Conservation (phyloP, 2,888 invertebrate species). For the Catocala sponsa region DNA sequence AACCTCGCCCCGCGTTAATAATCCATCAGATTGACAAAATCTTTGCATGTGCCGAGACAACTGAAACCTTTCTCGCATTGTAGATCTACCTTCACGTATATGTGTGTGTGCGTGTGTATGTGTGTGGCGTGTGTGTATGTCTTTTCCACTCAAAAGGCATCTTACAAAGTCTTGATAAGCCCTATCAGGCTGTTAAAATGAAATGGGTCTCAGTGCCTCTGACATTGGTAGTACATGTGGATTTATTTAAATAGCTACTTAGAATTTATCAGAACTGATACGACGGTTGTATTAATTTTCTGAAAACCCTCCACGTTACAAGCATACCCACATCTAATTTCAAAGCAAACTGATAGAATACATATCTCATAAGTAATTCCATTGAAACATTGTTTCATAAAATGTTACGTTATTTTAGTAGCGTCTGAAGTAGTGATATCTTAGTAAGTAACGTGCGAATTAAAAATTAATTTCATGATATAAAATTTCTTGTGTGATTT, state of each 20-base stretch:
- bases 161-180: conserved; percentile 63
- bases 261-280: conserved; percentile 30
- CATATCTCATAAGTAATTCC: background rate
- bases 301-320: conserved; percentile 17
- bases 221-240: conserved; percentile 48
- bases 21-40: conserved; percentile 78
- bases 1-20: conserved; percentile 66
- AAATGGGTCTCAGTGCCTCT: conserved; percentile 59
- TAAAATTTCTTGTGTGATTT: conserved; percentile 77
- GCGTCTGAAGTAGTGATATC: conserved; percentile 51
- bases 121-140: conserved; percentile 42
- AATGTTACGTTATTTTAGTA: conserved; percentile 23
- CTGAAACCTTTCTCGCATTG: conserved; percentile 53
- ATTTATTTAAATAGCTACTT: conserved; percentile 54
- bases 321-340: conserved; percentile 1
- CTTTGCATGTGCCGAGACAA: conserved; percentile 58
- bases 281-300: conserved; percentile 28
- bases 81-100: conserved; percentile 6
- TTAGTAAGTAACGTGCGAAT: conserved; percentile 58
- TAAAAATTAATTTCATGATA: conserved; percentile 77
- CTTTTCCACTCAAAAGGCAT: conserved; percentile 59
- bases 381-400: conserved; percentile 19
- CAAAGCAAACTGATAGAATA: conserved; percentile 1
- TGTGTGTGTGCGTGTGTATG: conserved; percentile 16
- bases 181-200: conserved; percentile 59